phyloP scores from a whole-genome alignment of 64 coral and sea anemone genomes.

The Stylophora pistillata region DNA sequence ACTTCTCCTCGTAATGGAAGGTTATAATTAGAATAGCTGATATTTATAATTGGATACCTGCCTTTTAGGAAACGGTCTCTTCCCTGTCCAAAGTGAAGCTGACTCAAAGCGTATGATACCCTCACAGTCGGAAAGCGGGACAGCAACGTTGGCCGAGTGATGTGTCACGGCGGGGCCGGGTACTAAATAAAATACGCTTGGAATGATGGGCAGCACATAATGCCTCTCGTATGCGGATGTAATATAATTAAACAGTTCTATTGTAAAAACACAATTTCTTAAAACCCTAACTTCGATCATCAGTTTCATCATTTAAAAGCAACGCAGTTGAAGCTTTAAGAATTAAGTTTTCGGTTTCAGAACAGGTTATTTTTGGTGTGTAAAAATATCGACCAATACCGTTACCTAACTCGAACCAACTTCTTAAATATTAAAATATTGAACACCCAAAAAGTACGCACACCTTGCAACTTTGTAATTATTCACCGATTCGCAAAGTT shows the following conservation, averaged over 20 bases:
- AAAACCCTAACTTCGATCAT: background rate
- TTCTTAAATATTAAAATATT: too few species aligned
- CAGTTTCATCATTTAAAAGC: background rate
- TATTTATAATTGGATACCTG: background rate
- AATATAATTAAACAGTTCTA: background rate
- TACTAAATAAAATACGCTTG: background rate
- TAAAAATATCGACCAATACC: background rate
- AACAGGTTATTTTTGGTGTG: background rate
- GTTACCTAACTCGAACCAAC: background rate
- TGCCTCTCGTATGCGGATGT: background rate
- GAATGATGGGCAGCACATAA: slow-evolving; percentile 10
- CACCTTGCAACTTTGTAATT: too few species aligned
- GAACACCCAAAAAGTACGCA: too few species aligned
- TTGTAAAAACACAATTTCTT: background rate
- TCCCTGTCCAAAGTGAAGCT: background rate
- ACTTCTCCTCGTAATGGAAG: background rate
- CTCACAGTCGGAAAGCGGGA: background rate
- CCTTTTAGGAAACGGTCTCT: background rate
- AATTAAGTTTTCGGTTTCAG: background rate
- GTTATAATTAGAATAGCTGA: background rate
- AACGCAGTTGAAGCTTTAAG: background rate
- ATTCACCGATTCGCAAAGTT: too few species aligned
- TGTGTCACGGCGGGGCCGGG: slow-evolving; percentile 4
- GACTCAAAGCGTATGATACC: background rate
- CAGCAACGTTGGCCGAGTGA: background rate